Percentiles rank a stretch among this genome's conserved stretches.
Conservation (phyloP, 1,140 invertebrate genomes). For the Harpegnathos saltator region DNA sequence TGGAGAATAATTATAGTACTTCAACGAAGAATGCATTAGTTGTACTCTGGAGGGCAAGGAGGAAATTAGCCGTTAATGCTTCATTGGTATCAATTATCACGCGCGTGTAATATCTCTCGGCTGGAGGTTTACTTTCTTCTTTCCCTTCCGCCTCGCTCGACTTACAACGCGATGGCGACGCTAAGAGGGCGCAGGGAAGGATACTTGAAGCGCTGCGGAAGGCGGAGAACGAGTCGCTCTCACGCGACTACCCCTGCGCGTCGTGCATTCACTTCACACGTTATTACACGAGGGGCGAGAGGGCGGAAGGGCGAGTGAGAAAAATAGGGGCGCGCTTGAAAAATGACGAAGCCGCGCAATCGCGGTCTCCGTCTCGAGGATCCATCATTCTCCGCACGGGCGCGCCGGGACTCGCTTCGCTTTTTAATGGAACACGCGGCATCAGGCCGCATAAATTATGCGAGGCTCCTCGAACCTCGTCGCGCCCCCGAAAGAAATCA, state of each 20-base stretch:
- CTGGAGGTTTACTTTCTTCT: too few species aligned
- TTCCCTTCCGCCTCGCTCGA: too few species aligned
- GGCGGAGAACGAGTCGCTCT: background rate
- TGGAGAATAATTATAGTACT: too few species aligned
- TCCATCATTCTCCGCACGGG: slow-evolving; percentile 31
- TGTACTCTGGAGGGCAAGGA: too few species aligned
- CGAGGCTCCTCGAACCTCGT: slow-evolving; percentile 38
- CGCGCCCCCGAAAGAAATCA: slow-evolving; percentile 34
- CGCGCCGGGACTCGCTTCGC: slow-evolving; percentile 38
- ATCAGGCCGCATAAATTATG: slow-evolving; percentile 51
- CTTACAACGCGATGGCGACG: too few species aligned
- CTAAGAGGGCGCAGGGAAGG: background rate
- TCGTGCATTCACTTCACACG: slow-evolving; percentile 37
- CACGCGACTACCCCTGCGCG: background rate
- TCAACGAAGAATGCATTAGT: too few species aligned
- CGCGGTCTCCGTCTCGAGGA: slow-evolving; percentile 35
- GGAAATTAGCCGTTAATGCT: too few species aligned
- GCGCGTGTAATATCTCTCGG: too few species aligned
- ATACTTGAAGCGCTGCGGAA: background rate
- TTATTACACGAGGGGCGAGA: slow-evolving; percentile 22
- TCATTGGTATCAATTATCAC: too few species aligned
- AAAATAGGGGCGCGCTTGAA: slow-evolving; percentile 29
- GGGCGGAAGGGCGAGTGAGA: background rate
- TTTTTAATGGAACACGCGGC: slow-evolving; percentile 60
- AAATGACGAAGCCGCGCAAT: slow-evolving; percentile 38